These are phyloP conservation scores for Orestias chungarensis DNA, from an alignment of 2,797 vertebrate genomes.

Conservation along the genomic window DNA sequence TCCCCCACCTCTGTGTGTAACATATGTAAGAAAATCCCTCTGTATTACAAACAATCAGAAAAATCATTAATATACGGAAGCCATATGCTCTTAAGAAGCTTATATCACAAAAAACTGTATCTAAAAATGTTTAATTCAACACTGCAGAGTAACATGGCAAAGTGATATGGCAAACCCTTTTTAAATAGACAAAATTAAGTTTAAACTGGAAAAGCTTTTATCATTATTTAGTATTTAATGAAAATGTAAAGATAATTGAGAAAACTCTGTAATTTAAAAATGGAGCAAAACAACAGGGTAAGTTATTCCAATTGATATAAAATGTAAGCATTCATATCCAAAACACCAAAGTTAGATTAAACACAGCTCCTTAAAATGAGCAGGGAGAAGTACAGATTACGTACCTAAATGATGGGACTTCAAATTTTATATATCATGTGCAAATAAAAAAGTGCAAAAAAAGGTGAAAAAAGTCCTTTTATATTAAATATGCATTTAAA, in stretches of 20 bases:
- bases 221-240: background rate
- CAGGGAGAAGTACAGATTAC: no score
- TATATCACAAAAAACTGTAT: background rate
- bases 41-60: constrained; percentile 7
- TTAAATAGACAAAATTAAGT: background rate
- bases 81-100: constrained; percentile 4
- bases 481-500: background rate
- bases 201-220: background rate
- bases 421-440: background rate
- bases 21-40: constrained; percentile 26
- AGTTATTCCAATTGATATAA: background rate
- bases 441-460: background rate
- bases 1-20: constrained; percentile 35
- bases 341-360: background rate
- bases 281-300: background rate
- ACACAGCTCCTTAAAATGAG: background rate
- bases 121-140: background rate
- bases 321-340: background rate
- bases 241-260: background rate
- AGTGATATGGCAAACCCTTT: background rate
- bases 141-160: background rate
- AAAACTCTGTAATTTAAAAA: background rate
- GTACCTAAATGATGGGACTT: no score
- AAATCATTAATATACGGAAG: constrained; percentile 30
- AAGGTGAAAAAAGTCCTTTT: no score